Evolutionary conservation across 2,113 vertebrate genomes (phyloP).

Genomic region (Rissa tridactyla): DNA sequence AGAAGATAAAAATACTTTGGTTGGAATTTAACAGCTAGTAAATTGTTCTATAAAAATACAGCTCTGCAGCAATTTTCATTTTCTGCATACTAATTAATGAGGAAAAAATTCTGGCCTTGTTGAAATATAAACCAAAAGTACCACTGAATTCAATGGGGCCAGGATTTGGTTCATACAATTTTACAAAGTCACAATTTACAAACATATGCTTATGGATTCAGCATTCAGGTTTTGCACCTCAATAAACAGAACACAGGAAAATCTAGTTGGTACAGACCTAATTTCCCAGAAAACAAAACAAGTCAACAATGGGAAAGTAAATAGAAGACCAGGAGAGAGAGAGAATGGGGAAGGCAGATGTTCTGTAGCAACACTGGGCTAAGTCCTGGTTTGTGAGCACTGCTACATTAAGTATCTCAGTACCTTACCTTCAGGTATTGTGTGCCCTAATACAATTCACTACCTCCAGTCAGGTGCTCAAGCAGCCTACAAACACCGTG

Average conservation of each 20-base stretch:
- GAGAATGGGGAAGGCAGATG: not conserved
- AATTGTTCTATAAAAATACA: conserved; percentile 1
- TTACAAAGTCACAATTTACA: not conserved
- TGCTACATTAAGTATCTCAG: not conserved
- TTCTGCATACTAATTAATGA: not conserved
- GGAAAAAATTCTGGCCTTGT: not conserved
- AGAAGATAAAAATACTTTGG: conserved; percentile 19
- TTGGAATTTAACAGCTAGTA: not conserved
- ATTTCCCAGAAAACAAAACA: not conserved
- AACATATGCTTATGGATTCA: not conserved
- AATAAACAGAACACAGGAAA: not conserved
- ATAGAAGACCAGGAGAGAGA: not conserved
- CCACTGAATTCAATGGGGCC: not conserved
- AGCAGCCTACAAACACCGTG: not conserved
- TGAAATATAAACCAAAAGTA: not conserved
- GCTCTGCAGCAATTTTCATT: not conserved
- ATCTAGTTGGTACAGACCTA: not conserved
- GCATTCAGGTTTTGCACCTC: not conserved
- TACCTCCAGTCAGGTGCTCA: not conserved
- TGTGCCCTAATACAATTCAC: not conserved
- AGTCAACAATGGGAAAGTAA: not conserved
- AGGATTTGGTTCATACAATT: not conserved
- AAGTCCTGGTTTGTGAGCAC: not conserved
- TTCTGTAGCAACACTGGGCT: not conserved
- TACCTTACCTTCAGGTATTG: not conserved